Conservation (phyloP, 2,797 vertebrate genomes). For the Scleropages formosus region DNA sequence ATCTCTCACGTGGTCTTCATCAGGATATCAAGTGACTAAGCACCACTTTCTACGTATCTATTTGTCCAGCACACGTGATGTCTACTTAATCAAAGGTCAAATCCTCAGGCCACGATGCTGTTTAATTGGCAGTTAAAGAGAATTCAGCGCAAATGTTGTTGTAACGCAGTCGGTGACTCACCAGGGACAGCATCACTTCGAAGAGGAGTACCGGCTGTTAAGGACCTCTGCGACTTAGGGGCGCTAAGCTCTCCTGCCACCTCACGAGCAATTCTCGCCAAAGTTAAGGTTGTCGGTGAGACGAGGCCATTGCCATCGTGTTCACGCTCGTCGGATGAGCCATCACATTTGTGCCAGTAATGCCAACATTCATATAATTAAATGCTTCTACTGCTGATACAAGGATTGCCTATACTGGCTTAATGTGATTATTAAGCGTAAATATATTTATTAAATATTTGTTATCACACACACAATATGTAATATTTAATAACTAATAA, state of each 20-base stretch:
- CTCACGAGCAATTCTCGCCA: conserved; percentile 3
- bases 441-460: too few species aligned
- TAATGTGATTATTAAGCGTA: too few species aligned
- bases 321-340: too few species aligned
- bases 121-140: neutral
- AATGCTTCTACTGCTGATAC: too few species aligned
- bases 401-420: too few species aligned
- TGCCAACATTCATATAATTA: too few species aligned
- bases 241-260: conserved; percentile 39
- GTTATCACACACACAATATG: too few species aligned
- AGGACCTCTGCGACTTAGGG: conserved; percentile 30
- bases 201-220: neutral
- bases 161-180: conserved; percentile 1
- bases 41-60: neutral
- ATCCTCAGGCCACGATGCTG: neutral
- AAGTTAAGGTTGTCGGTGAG: too few species aligned
- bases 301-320: too few species aligned
- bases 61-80: neutral
- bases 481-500: too few species aligned
- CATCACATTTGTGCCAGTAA: too few species aligned
- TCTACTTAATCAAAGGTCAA: neutral
- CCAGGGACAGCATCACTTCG: neutral
- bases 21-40: neutral
- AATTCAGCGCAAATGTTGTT: neutral
- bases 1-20: too few species aligned